These are phyloP conservation scores for Erynnis tages DNA, from an alignment of 2,888 invertebrate species.

Conservation along the genomic window DNA sequence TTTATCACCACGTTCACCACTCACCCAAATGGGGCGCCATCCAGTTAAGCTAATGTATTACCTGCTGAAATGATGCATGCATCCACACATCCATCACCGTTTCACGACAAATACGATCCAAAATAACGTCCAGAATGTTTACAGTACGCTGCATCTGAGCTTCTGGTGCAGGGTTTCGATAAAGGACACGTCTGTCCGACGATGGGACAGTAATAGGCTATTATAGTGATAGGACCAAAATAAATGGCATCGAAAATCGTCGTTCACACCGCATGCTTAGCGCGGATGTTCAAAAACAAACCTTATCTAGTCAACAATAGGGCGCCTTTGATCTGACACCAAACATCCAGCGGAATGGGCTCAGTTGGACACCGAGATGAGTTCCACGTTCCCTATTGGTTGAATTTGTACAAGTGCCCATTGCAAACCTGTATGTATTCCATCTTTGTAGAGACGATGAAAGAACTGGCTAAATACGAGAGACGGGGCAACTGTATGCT, in stretches of 20 bases:
- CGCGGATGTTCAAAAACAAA: not conserved
- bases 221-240: slow-evolving; percentile 42
- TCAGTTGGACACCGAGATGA: slow-evolving; percentile 26
- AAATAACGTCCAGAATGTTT: slow-evolving; percentile 21
- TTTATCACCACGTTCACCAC: not conserved
- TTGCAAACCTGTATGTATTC: slow-evolving; percentile 26
- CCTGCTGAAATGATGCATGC: slow-evolving; percentile 20
- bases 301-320: not conserved
- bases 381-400: slow-evolving; percentile 12
- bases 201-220: slow-evolving; percentile 40
- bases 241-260: slow-evolving; percentile 36
- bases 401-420: slow-evolving; percentile 19
- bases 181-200: slow-evolving; percentile 36
- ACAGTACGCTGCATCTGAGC: slow-evolving; percentile 17
- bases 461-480: slow-evolving; percentile 20
- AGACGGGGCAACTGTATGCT: slow-evolving; percentile 17
- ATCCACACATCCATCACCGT: slow-evolving; percentile 15
- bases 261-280: slow-evolving; percentile 24
- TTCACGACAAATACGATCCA: slow-evolving; percentile 13
- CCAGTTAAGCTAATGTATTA: slow-evolving; percentile 23
- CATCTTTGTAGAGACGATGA: slow-evolving; percentile 18
- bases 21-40: slow-evolving; percentile 6
- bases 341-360: slow-evolving; percentile 12
- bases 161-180: slow-evolving; percentile 36
- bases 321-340: not conserved